Conservation (phyloP, 2,888 invertebrate genomes). For the Pollenia amentaria region DNA sequence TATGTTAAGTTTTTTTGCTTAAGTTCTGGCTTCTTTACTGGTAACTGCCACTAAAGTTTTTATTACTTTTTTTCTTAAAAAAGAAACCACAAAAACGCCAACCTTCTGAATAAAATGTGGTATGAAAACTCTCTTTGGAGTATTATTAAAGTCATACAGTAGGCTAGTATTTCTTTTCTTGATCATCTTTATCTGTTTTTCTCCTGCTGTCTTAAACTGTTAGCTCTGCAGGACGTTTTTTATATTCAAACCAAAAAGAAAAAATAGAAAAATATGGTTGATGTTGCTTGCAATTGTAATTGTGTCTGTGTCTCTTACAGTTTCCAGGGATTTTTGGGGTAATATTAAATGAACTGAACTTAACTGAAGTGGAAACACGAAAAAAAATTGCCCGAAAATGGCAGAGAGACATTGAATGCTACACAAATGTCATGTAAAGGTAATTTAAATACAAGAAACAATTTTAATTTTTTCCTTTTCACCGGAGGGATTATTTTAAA, state of each 20-base stretch:
- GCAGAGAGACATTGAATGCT: neutral
- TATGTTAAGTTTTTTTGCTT: neutral
- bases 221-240: neutral
- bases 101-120: neutral
- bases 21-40: neutral
- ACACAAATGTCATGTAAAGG: conserved; percentile 40
- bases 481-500: conserved; percentile 5
- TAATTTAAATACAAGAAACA: conserved; percentile 12
- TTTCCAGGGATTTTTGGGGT: conserved; percentile 49
- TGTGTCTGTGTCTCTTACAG: conserved; percentile 45
- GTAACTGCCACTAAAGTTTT: conserved; percentile 4
- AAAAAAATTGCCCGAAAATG: conserved; percentile 10
- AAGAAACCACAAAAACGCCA: neutral
- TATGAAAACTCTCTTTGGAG: conserved; percentile 37
- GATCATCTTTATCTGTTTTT: neutral
- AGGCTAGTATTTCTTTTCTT: neutral
- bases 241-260: neutral
- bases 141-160: conserved; percentile 10
- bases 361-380: conserved; percentile 44
- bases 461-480: neutral
- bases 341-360: conserved; percentile 59
- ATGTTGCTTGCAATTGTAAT: neutral
- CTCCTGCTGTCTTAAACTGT: neutral
- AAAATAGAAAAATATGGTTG: conserved; percentile 1
- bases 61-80: neutral